These are phyloP conservation scores for Drosophila nr. medialis DNA, from an alignment of 2,888 invertebrate species.

Conservation along the genomic window DNA sequence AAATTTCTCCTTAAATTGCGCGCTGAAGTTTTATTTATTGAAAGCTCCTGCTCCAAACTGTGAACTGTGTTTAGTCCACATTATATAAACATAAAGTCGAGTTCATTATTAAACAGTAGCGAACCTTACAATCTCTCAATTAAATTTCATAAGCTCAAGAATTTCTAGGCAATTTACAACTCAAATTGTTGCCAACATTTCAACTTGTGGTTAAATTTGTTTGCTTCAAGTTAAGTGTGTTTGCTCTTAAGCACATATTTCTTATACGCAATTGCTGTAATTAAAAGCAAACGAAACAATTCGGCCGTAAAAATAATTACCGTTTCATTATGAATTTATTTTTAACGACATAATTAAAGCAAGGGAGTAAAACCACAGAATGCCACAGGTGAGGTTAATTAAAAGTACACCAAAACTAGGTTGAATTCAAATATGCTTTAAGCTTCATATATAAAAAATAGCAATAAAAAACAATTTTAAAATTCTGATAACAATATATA, in stretches of 20 bases:
- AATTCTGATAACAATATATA: not conserved
- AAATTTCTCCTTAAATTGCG: not conserved
- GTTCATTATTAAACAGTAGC: not conserved
- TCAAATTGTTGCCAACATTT: conserved; percentile 1
- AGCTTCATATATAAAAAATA: not conserved
- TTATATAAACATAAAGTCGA: not conserved
- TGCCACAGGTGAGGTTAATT: conserved; percentile 3
- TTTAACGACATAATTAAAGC: conserved; percentile 11
- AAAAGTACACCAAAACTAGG: not conserved
- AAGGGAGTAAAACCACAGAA: not conserved
- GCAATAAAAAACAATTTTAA: not conserved
- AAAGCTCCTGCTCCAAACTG: not conserved
- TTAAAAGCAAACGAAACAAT: conserved; percentile 20
- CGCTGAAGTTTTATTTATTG: not conserved
- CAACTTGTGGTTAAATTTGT: conserved; percentile 11
- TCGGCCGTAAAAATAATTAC: conserved; percentile 12
- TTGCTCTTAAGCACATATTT: conserved; percentile 4
- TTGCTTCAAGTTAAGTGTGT: conserved; percentile 9
- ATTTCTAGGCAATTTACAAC: not conserved
- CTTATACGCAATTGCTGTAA: conserved; percentile 15
- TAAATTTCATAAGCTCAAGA: not conserved
- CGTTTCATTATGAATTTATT: conserved; percentile 2
- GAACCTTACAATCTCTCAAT: not conserved
- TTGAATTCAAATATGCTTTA: not conserved
- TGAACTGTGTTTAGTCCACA: not conserved